A percentile compares a stretch with the other conserved stretches of the same genome.
Evolutionary conservation across 35 echinoderm and acorn worm species (phyloP).

Genomic region (Amphiura filiformis): DNA sequence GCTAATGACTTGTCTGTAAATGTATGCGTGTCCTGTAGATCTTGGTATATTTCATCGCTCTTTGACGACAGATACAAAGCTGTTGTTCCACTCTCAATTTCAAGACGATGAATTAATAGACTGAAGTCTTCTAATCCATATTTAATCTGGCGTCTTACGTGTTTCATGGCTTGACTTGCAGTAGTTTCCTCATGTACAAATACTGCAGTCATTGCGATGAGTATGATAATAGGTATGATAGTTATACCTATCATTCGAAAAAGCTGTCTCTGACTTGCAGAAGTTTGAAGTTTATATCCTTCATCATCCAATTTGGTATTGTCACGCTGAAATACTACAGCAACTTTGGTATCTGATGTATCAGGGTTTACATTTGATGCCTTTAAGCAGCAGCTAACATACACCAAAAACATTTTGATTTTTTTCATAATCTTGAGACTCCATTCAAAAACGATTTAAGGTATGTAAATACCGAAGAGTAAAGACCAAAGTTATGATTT

Average conservation of each 20-base stretch:
- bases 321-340: too few species aligned
- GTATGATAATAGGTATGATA: background rate
- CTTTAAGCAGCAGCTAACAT: too few species aligned
- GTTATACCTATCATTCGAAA: background rate
- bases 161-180: background rate
- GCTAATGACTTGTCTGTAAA: background rate
- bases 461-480: too few species aligned
- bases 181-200: background rate
- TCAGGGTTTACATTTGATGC: too few species aligned
- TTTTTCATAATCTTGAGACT: too few species aligned
- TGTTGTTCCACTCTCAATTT: constrained; percentile 20
- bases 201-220: background rate
- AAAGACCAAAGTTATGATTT: too few species aligned
- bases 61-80: constrained; percentile 25
- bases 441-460: too few species aligned
- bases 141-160: background rate
- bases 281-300: too few species aligned
- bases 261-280: background rate
- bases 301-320: too few species aligned
- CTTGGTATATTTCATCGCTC: background rate
- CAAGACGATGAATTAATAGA: background rate
- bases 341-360: too few species aligned
- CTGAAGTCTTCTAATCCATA: constrained; percentile 14
- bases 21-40: background rate
- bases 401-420: too few species aligned